phyloP scores from a whole-genome alignment of 1,140 invertebrate genomes.

The Semibalanus balanoides region DNA sequence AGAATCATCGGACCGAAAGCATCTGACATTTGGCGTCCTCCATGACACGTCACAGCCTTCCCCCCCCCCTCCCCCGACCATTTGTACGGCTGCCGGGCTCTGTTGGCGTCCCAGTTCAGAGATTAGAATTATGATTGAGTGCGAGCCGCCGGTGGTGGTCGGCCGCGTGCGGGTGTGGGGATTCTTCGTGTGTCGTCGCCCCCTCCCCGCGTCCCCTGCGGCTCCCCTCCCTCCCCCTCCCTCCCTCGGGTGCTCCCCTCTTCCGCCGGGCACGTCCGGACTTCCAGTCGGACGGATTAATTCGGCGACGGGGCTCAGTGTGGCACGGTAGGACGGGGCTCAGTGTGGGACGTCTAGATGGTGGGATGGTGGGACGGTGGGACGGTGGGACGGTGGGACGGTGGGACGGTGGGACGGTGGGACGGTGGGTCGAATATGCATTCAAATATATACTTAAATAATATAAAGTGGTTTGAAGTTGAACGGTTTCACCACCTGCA shows the following conservation, averaged over 20 bases:
- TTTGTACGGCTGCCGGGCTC: neutral
- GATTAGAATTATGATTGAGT: neutral
- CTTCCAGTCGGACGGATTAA: neutral
- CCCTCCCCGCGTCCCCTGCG: neutral
- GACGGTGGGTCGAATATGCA: too few species aligned
- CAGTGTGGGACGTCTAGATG: too few species aligned
- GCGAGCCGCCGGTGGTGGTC: neutral
- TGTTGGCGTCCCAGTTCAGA: neutral
- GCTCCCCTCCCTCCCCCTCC: neutral
- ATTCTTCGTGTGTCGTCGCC: neutral
- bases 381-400: neutral
- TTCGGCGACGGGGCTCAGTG: neutral
- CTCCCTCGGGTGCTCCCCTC: conserved; percentile 3
- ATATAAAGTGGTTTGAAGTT: too few species aligned
- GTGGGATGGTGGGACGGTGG: too few species aligned
- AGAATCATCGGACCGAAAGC: neutral
- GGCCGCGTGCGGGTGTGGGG: neutral
- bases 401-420: too few species aligned
- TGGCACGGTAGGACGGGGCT: too few species aligned
- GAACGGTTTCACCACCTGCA: too few species aligned
- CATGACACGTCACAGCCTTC: neutral
- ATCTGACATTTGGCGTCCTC: neutral
- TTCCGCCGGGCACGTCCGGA: conserved; percentile 1
- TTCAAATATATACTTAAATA: too few species aligned
- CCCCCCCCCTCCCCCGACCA: neutral